Evolutionary conservation across 2,888 invertebrate species (phyloP), one percentile per base, ranked within the genome.

Genomic region (Strigamia maritima): DNA sequence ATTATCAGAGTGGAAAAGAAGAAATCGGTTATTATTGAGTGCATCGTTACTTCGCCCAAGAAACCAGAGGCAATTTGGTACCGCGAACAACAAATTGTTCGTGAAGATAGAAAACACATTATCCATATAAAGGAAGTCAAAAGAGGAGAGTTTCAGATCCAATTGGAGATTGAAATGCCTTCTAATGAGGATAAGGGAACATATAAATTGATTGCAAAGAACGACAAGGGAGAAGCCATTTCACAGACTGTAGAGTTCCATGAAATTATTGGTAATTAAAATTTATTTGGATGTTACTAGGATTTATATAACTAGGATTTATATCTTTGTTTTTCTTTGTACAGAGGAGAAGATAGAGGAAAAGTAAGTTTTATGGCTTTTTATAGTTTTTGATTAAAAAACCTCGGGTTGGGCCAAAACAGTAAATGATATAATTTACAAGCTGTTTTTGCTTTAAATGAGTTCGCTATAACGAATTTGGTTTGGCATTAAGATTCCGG

Each of bases 1-100:
- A 92, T 95, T 83, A 92, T 96, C 84, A 94, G 94, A 86, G 92
- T 97, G 84, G 90, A 95, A 83, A 96, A 96, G 87, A 95, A 94
- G 89, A 93, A 92, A 86, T 94, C 94, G 83, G 93, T 98, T 82
- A 91, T 97, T 83, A 94, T 98, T 86, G 96, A 97, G 87, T 96
- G 97, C 86, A 92, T 92, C 85, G 94, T 98, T 81, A 92, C 94
- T 85, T 96, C 96, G 83, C 94, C 94, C 87, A 95, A 96, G 85
- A 92, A 94, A 83, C 98, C 98, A 10, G 91, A 93, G 82, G 94
- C 96, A 85, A 93, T 93, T 60, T 98, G 98, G 97, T 96, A 91
- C 87, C 95, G 95, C 85, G 97, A 97, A 87, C 87, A 90, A 22
- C 90, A 89, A 82, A 92, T 92, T 24, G 92, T 96, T 70, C 90